Evolutionary conservation across 2,888 invertebrate species (phyloP), one percentile per base, ranked within the genome.

Genomic region (Himalopsyche tibetana): DNA sequence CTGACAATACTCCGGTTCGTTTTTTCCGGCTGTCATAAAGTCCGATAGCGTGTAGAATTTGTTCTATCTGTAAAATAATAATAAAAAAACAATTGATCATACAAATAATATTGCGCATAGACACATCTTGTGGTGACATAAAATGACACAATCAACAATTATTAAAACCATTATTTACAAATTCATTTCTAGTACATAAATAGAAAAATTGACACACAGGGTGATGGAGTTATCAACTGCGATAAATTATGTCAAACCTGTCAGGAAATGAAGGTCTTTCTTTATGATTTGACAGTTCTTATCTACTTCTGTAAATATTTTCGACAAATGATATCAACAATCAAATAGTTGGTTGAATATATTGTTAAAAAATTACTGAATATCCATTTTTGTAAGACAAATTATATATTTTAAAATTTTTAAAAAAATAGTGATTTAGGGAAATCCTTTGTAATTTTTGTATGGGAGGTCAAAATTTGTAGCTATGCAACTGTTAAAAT

Each of bases 1-100:
- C 98, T 17, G 98, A 98, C 80, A 99, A 93, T 80, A 94, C 92
- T 4, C 93, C 94, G 0, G 97, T 96, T 89, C 95, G 93, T 0
- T 97, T 97, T 89, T 95, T 92, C 74, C 95, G 92, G 5, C 82
- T 45, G 12, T 88, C 84, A 55, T 84, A 83, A 55, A 88, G 85
- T 40, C 87, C 88, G 38, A 88, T 84, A 45, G 88, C 87, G 19
- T 86, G 79, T 17, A 88, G 69, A 63, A 88, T 88, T 83, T 87
- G 84, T 56, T 80, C 86, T 55, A 86, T 80, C 88, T 88, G 84
- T 42, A 87, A 88, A 83, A n/a, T 36, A 28, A 28, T 28, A 28
- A 28, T 28, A 55, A 42, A 4, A 15, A 80, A 19, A 5, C 17
- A 74, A 74, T 74, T 28, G 38, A 19, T 36, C n/a, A 4, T 12